These are phyloP conservation scores for Heliconius nattereri DNA, from an alignment of 1,140 invertebrate genomes.

Conservation along the genomic window DNA sequence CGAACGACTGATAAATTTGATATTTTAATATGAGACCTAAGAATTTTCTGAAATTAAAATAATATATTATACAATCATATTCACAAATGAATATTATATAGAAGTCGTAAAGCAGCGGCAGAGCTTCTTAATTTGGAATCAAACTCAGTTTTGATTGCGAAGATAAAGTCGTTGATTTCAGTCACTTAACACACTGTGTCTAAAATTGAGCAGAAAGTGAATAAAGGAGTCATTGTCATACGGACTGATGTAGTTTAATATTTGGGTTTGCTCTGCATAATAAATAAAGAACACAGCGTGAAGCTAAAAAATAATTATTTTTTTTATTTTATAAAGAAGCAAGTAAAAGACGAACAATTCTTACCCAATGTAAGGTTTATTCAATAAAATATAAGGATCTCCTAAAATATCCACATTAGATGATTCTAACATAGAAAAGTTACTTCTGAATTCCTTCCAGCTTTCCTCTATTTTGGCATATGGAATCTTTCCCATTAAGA, in stretches of 20 bases:
- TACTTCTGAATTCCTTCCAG: constrained; percentile 78
- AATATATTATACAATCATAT: not conserved
- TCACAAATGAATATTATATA: no score
- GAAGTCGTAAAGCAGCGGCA: no score
- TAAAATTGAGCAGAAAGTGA: no score
- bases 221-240: no score
- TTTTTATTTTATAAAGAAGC: no score
- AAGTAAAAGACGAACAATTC: not conserved
- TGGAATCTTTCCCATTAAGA: constrained; percentile 75
- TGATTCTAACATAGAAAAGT: constrained; percentile 69
- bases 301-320: not conserved
- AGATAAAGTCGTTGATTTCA: no score
- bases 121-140: no score
- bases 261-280: no score
- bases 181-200: no score
- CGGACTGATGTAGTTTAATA: no score
- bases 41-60: constrained; percentile 60
- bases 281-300: not conserved
- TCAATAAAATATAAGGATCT: constrained; percentile 81
- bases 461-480: constrained; percentile 69
- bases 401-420: constrained; percentile 79
- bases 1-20: constrained; percentile 75
- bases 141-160: no score
- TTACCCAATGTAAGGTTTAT: constrained; percentile 83
- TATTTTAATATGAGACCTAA: constrained; percentile 73